Conservation (phyloP, 2,888 invertebrate species). For the Hoplodrina blanda region DNA sequence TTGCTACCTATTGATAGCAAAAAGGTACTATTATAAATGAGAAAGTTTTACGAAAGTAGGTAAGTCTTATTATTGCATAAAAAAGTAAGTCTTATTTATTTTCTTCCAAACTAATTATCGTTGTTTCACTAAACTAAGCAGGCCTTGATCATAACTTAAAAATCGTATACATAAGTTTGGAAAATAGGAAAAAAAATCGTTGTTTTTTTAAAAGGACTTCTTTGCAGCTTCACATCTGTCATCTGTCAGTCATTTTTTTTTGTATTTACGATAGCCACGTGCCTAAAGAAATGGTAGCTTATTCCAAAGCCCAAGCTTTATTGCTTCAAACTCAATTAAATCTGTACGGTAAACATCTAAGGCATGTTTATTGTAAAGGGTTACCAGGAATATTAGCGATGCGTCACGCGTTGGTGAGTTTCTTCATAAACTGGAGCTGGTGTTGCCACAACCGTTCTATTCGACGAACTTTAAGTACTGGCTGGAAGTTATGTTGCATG, state of each 20-base stretch:
- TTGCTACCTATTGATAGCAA: background rate
- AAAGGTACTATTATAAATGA: background rate
- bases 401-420: constrained; percentile 34
- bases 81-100: no score
- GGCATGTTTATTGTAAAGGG: constrained; percentile 36
- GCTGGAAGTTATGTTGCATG: background rate
- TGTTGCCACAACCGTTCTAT: constrained; percentile 32
- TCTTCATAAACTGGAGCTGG: constrained; percentile 35
- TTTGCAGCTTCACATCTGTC: no score
- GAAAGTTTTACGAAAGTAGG: no score
- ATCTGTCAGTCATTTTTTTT: background rate
- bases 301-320: constrained; percentile 3
- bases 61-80: no score
- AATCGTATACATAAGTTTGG: no score
- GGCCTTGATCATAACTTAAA: no score
- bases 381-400: constrained; percentile 35
- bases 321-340: constrained; percentile 23
- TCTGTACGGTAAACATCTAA: constrained; percentile 1
- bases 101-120: no score
- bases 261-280: background rate
- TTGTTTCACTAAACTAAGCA: no score
- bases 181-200: no score
- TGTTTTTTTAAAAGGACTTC: no score
- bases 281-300: background rate
- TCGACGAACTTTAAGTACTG: constrained; percentile 27